These are phyloP conservation scores for Nettapus auritus DNA, from an alignment of 2,113 vertebrate genomes.

Conservation along the genomic window DNA sequence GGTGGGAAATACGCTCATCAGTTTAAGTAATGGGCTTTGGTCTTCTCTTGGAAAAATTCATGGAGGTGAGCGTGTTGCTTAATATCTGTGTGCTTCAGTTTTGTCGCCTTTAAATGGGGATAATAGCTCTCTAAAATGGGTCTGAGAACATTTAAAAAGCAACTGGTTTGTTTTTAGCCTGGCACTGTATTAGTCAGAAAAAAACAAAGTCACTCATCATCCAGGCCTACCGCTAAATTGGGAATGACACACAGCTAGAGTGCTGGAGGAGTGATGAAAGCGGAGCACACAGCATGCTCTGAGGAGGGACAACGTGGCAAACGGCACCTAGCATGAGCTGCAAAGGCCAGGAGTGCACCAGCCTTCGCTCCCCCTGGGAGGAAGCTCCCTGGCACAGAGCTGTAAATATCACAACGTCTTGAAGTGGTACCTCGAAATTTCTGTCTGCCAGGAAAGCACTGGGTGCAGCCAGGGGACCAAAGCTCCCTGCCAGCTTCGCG, in stretches of 20 bases:
- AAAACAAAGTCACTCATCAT: neutral
- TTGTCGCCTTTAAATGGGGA: neutral
- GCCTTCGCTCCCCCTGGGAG: neutral
- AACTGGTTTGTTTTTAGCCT: neutral
- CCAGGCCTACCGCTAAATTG: neutral
- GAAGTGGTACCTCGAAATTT: neutral
- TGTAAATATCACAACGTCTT: neutral
- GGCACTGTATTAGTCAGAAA: neutral
- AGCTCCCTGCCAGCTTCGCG: neutral
- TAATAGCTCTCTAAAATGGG: neutral
- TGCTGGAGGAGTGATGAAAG: neutral
- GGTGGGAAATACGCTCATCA: fast-evolving
- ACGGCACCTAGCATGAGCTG: neutral
- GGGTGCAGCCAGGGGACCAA: neutral
- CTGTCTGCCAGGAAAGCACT: neutral
- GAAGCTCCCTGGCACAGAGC: neutral
- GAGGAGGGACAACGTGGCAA: neutral
- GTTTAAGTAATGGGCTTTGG: neutral
- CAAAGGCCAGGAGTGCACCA: neutral
- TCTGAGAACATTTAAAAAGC: neutral
- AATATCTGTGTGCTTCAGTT: neutral
- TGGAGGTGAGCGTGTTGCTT: neutral
- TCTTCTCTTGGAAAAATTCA: neutral
- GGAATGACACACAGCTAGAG: neutral
- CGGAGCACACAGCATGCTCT: neutral